These are phyloP conservation scores for Pheosia gnoma DNA, from an alignment of 2,888 invertebrate genomes.

Conservation along the genomic window DNA sequence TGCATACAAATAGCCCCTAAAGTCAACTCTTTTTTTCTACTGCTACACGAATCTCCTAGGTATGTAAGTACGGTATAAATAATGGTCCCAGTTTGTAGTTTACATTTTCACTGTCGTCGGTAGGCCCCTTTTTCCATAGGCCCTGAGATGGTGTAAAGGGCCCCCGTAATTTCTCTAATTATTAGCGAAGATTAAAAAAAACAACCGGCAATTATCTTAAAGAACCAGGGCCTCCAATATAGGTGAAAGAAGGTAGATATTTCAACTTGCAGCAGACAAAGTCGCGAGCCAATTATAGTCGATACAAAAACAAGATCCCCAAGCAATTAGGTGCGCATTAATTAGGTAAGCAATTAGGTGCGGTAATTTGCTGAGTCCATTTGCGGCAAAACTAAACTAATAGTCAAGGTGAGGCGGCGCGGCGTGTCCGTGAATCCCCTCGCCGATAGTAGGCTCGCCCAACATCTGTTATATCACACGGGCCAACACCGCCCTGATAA, in stretches of 20 bases:
- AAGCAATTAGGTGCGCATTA: constrained; percentile 12
- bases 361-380: constrained; percentile 15
- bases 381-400: constrained; percentile 19
- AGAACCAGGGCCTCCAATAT: too few relatives aligned
- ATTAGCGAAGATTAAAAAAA: too few relatives aligned
- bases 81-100: too few relatives aligned
- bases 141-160: too few relatives aligned
- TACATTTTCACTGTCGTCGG: too few relatives aligned
- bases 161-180: too few relatives aligned
- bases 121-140: too few relatives aligned
- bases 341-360: constrained; percentile 14
- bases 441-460: constrained; percentile 24
- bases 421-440: constrained; percentile 10
- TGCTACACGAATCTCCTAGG: too few relatives aligned
- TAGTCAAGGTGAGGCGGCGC: constrained; percentile 18
- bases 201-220: too few relatives aligned
- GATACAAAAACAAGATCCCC: neutral
- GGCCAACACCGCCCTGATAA: constrained; percentile 21
- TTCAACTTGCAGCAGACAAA: neutral
- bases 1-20: too few relatives aligned
- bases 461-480: constrained; percentile 33
- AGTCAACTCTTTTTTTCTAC: too few relatives aligned
- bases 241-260: neutral
- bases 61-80: too few relatives aligned
- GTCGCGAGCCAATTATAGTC: neutral